Conservation (phyloP, 2,888 invertebrate species). For the Andrena dorsata region DNA sequence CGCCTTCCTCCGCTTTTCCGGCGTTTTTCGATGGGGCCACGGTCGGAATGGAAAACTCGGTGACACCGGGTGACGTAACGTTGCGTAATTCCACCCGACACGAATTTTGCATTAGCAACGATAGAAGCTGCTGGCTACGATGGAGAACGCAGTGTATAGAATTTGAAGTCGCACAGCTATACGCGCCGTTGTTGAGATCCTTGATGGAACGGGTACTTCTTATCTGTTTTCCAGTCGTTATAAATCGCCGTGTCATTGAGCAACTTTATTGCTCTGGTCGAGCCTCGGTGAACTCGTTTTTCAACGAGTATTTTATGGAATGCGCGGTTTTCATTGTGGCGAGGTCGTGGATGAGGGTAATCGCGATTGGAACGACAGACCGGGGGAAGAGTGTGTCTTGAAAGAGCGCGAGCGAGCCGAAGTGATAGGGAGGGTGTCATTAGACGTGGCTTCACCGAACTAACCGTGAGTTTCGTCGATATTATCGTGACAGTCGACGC, state of each 20-base stretch:
- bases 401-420: neutral
- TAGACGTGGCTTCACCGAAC: neutral
- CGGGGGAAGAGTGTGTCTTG: too few relatives aligned
- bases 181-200: neutral
- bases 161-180: too few relatives aligned
- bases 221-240: too few relatives aligned
- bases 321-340: too few relatives aligned
- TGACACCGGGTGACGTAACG: conserved; percentile 24
- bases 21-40: neutral
- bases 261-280: too few relatives aligned
- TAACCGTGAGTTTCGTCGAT: conserved; percentile 44
- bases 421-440: conserved; percentile 18
- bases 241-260: too few relatives aligned
- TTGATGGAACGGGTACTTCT: too few relatives aligned
- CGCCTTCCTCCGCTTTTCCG: neutral
- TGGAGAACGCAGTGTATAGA: neutral
- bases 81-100: conserved; percentile 25
- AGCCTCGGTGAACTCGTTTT: too few relatives aligned
- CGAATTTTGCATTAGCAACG: neutral
- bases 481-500: conserved; percentile 44
- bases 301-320: too few relatives aligned
- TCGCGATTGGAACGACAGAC: neutral
- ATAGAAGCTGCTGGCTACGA: too few relatives aligned
- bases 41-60: neutral
- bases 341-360: neutral